Conservation (phyloP, 1,140 invertebrate genomes). For the Drosophila cardini region DNA sequence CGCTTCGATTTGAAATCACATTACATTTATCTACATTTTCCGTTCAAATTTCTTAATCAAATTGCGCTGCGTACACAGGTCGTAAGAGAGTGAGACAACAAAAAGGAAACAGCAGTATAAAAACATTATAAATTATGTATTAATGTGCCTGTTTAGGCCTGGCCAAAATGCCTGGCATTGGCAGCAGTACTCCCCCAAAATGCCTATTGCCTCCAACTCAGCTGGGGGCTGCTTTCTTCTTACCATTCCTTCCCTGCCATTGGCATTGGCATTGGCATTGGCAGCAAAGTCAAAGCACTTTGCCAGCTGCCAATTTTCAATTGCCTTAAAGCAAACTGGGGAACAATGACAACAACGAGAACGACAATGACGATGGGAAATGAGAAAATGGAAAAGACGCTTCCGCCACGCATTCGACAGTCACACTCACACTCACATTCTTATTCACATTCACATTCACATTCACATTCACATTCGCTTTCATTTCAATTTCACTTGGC, state of each 20-base stretch:
- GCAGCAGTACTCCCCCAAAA: conserved; percentile 19
- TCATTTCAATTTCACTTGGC: conserved; percentile 80
- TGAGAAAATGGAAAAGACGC: conserved; percentile 46
- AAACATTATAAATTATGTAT: conserved; percentile 84
- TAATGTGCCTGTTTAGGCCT: conserved; percentile 73
- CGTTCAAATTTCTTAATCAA: conserved; percentile 40
- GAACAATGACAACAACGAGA: conserved; percentile 42
- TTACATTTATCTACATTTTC: conserved; percentile 15
- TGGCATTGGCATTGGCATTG: conserved; percentile 2
- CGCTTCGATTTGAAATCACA: conserved; percentile 23
- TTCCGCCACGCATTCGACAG: conserved; percentile 55
- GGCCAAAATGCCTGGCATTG: conserved; percentile 49
- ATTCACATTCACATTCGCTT: conserved; percentile 60
- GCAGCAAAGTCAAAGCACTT: conserved; percentile 49
- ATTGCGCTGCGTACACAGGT: conserved; percentile 18
- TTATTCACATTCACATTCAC: conserved; percentile 2
- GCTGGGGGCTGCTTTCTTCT: background rate
- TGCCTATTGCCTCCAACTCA: conserved; percentile 25
- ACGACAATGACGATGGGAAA: conserved; percentile 48
- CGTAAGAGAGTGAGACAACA: background rate
- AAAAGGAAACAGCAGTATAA: conserved; percentile 61
- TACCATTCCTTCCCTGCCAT: background rate
- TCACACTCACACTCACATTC: conserved; percentile 11
- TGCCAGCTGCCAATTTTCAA: conserved; percentile 80
- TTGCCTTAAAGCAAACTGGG: conserved; percentile 60